phyloP scores from a whole-genome alignment of 2,888 invertebrate species.

The Microctonus brassicae region DNA sequence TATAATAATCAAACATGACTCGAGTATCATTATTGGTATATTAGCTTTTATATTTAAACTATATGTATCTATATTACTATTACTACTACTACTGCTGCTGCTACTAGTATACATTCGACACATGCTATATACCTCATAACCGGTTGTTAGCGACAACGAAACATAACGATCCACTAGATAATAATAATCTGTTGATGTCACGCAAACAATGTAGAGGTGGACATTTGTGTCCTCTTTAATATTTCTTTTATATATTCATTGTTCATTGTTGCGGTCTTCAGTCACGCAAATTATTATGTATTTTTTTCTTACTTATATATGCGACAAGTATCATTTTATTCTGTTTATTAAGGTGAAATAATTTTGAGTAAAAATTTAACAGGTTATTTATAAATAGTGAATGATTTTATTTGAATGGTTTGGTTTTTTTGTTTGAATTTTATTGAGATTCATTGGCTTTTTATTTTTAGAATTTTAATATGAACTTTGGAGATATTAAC shows the following conservation, averaged over 20 bases:
- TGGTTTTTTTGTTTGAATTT: too few relatives aligned
- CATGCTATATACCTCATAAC: neutral
- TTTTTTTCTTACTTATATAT: neutral
- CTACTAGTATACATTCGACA: too few relatives aligned
- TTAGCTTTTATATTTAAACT: neutral
- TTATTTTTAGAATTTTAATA: too few relatives aligned
- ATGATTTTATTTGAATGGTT: neutral
- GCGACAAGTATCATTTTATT: neutral
- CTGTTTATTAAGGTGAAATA: neutral
- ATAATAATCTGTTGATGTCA: constrained; percentile 44
- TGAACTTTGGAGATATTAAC: too few relatives aligned
- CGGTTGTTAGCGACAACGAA: constrained; percentile 28
- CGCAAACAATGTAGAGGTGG: constrained; percentile 31
- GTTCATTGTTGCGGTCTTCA: neutral
- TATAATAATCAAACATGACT: neutral
- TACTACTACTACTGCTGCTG: too few relatives aligned
- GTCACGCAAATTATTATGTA: neutral
- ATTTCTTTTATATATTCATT: neutral
- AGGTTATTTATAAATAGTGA: neutral
- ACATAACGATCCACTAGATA: constrained; percentile 33
- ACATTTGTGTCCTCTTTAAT: constrained; percentile 2
- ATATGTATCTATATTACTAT: neutral
- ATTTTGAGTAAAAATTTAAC: too few relatives aligned
- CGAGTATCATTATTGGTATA: neutral
- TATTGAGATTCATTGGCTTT: too few relatives aligned